Percentiles rank a stretch among this genome's conserved stretches.
These are phyloP conservation scores for Hypothenemus hampei DNA, from an alignment of 1,140 invertebrate species.

Conservation along the genomic window DNA sequence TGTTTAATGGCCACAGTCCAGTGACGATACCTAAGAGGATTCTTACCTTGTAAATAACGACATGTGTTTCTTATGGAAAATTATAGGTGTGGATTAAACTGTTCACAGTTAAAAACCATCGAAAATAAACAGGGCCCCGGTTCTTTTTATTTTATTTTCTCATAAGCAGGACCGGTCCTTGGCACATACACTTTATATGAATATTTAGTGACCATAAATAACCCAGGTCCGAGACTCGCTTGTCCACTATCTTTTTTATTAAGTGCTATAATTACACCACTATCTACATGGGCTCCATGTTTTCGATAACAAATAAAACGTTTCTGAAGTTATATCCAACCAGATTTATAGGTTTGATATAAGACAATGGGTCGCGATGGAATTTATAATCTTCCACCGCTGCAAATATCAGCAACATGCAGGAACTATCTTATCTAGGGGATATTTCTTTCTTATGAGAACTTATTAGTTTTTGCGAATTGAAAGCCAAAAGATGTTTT, in stretches of 20 bases:
- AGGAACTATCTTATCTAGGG: too few species aligned
- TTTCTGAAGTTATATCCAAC: constrained; percentile 14
- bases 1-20: too few species aligned
- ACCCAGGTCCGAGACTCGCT: constrained; percentile 29
- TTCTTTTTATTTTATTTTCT: constrained; percentile 8
- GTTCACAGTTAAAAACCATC: constrained; percentile 9
- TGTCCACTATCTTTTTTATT: constrained; percentile 38
- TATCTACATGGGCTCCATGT: constrained; percentile 34
- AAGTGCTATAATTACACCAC: constrained; percentile 39
- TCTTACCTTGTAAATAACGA: not conserved
- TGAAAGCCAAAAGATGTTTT: too few species aligned
- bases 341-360: constrained; percentile 27
- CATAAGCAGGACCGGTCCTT: not conserved
- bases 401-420: too few species aligned
- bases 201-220: constrained; percentile 40
- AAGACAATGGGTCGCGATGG: constrained; percentile 25
- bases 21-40: too few species aligned
- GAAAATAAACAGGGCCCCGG: constrained; percentile 4
- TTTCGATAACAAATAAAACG: constrained; percentile 25
- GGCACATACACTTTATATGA: constrained; percentile 22
- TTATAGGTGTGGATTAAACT: constrained; percentile 20
- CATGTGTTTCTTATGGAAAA: not conserved
- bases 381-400: too few species aligned
- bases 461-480: too few species aligned
- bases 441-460: too few species aligned